A percentile compares a stretch with the other conserved stretches of the same genome.
phyloP scores from a whole-genome alignment of 2,797 vertebrate genomes.

The Mionectes olivaceus region DNA sequence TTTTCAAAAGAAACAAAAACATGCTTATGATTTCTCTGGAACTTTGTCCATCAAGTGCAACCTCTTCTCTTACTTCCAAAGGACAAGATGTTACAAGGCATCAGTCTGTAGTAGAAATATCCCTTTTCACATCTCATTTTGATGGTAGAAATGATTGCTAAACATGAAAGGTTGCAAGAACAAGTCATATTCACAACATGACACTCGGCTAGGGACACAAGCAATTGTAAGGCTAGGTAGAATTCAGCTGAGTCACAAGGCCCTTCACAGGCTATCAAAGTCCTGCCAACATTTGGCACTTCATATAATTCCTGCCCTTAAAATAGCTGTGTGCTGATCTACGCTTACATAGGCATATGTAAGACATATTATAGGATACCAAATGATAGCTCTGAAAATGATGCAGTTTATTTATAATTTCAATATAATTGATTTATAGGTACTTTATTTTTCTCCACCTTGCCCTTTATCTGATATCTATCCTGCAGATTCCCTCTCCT shows the following conservation, averaged over 20 bases:
- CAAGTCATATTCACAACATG: neutral
- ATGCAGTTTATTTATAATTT: neutral
- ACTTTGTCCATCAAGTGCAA: neutral
- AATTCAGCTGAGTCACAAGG: neutral
- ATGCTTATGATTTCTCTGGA: neutral
- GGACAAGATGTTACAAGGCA: neutral
- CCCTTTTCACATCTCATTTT: neutral
- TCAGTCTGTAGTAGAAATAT: neutral
- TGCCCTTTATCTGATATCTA: neutral
- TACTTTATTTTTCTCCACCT: neutral
- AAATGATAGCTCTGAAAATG: neutral
- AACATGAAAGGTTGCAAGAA: neutral
- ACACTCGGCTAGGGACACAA: rapidly evolving
- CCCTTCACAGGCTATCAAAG: neutral
- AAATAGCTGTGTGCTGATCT: neutral
- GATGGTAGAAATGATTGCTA: neutral
- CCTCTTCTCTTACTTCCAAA: neutral
- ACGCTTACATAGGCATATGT: neutral
- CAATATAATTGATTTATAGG: neutral
- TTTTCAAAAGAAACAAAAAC: neutral
- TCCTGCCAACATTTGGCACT: neutral
- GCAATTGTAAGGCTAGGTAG: neutral
- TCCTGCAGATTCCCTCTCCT: neutral
- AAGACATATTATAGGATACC: neutral
- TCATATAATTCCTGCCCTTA: neutral